Percentiles rank a stretch among this genome's conserved stretches.
These are phyloP conservation scores for Lipotes vexillifer DNA, from an alignment of 2,113 vertebrate species.

Conservation along the genomic window DNA sequence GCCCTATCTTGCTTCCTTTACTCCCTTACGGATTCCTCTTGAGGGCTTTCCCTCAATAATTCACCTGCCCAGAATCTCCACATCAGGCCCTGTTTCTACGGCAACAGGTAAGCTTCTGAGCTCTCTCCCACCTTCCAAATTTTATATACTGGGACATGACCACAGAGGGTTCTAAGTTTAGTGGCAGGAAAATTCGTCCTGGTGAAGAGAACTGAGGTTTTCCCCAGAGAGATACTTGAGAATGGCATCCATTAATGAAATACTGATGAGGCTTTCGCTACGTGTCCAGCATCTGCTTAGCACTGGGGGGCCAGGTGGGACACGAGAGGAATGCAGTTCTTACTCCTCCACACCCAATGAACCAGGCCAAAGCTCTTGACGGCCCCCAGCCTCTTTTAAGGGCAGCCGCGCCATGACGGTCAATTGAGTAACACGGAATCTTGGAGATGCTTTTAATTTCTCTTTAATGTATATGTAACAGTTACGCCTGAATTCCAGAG, in stretches of 20 bases:
- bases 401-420: background rate
- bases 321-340: background rate
- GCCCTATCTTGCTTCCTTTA: background rate
- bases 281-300: background rate
- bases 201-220: background rate
- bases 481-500: constrained; percentile 99
- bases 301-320: background rate
- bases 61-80: background rate
- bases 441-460: constrained; percentile 58
- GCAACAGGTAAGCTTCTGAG: background rate
- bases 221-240: background rate
- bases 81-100: background rate
- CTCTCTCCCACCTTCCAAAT: no score
- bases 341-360: background rate
- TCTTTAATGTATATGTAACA: constrained; percentile 99
- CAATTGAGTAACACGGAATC: background rate
- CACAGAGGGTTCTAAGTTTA: background rate
- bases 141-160: background rate
- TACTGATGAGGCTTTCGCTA: background rate
- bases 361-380: background rate
- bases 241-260: background rate
- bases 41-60: background rate
- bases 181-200: background rate
- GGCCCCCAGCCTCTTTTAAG: background rate
- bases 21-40: background rate